Evolutionary conservation across 2,113 vertebrate species (phyloP).

Genomic region (Manacus vitellinus): DNA sequence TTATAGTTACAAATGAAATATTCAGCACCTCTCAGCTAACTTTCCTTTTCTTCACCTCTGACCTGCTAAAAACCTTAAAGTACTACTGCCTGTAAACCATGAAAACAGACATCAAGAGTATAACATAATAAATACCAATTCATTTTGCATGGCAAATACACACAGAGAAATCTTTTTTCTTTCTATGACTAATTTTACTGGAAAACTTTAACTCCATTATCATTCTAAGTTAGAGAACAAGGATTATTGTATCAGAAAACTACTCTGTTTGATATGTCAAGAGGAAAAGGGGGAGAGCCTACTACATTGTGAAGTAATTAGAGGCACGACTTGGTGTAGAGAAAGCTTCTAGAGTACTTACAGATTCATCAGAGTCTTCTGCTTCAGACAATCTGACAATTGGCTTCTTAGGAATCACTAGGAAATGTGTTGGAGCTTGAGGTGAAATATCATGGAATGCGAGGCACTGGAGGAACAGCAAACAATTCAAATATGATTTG

Average conservation of each 20-base stretch:
- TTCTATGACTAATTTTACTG: not conserved
- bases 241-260: fast-evolving
- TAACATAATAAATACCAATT: not conserved
- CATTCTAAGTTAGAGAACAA: not conserved
- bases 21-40: not conserved
- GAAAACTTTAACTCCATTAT: not conserved
- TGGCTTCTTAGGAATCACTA: slow-evolving; percentile 92
- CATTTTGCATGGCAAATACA: not conserved
- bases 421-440: slow-evolving; percentile 93
- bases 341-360: slow-evolving; percentile 76
- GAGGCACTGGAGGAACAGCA: slow-evolving; percentile 81
- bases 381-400: slow-evolving; percentile 87
- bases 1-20: not conserved
- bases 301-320: not conserved
- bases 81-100: not conserved
- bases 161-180: not conserved
- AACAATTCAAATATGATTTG: not conserved
- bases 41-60: not conserved
- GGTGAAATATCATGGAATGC: slow-evolving; percentile 91
- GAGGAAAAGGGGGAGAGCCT: not conserved
- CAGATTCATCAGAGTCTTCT: slow-evolving; percentile 86
- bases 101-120: not conserved
- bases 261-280: not conserved
- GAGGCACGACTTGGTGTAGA: not conserved
- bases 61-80: not conserved